These are phyloP conservation scores for Carassius carassius DNA, from an alignment of 2,113 vertebrate genomes.

Conservation along the genomic window DNA sequence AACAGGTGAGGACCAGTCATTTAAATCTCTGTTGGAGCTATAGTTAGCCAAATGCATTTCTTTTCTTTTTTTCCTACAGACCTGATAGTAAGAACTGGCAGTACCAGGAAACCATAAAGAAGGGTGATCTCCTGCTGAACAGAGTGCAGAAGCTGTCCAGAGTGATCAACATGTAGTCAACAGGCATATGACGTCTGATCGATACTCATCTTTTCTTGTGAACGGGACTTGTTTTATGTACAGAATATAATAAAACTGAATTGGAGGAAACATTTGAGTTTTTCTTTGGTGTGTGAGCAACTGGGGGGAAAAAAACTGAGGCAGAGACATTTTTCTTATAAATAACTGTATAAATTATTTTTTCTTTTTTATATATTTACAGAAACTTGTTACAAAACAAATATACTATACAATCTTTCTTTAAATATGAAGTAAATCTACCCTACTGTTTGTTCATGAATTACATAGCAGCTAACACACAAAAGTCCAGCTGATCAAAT, in stretches of 20 bases:
- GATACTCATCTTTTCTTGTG: conserved; percentile 53
- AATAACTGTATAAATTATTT: conserved; percentile 99
- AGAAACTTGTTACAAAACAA: conserved; percentile 99
- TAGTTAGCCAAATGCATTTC: not conserved
- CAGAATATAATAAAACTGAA: conserved; percentile 77
- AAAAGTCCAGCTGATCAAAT: conserved; percentile 96
- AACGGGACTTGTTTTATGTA: conserved; percentile 72
- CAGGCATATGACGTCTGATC: conserved; percentile 36
- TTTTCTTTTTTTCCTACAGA: conserved; percentile 68
- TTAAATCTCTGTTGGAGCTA: not conserved
- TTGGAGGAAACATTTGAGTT: conserved; percentile 51
- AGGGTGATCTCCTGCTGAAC: conserved; percentile 95
- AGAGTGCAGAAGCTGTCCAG: conserved; percentile 97
- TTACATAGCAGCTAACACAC: conserved; percentile 99
- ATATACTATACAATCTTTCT: conserved; percentile 99
- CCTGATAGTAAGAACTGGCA: conserved; percentile 99
- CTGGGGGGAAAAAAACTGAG: conserved; percentile 45
- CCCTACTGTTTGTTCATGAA: conserved; percentile 98
- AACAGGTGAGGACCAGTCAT: conserved; percentile 83
- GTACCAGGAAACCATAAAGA: conserved; percentile 99
- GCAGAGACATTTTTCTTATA: conserved; percentile 86
- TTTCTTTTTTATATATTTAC: conserved; percentile 89
- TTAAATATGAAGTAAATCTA: conserved; percentile 99
- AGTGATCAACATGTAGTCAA: conserved; percentile 95
- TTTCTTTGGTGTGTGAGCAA: not conserved